Percentiles rank a stretch among this genome's conserved stretches.
Evolutionary conservation across 2,113 vertebrate species (phyloP).

Genomic region (Lichenostomus cassidix): DNA sequence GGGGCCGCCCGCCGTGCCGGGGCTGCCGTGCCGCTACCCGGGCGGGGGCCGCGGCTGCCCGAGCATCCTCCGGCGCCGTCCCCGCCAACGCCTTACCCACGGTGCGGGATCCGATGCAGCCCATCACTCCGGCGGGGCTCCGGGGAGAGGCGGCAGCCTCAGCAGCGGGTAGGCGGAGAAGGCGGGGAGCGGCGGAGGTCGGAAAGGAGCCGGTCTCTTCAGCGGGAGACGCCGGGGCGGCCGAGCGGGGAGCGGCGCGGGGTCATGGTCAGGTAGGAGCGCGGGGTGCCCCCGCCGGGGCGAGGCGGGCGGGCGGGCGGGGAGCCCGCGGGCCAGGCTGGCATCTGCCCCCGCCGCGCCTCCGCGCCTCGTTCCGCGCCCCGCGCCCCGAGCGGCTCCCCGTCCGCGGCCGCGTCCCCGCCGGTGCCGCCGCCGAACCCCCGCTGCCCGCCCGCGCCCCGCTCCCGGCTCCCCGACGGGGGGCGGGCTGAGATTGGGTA

Average conservation of each 20-base stretch:
- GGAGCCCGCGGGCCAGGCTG: too few relatives aligned
- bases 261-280: constrained; percentile 20
- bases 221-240: constrained; percentile 54
- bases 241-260: neutral
- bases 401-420: too few relatives aligned
- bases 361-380: too few relatives aligned
- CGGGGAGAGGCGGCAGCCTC: constrained; percentile 23
- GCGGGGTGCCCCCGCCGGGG: constrained; percentile 38
- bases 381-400: too few relatives aligned
- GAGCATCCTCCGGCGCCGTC: neutral
- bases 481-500: too few relatives aligned
- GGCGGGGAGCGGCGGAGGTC: neutral
- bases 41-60: neutral
- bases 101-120: constrained; percentile 81
- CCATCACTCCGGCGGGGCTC: constrained; percentile 71
- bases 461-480: too few relatives aligned
- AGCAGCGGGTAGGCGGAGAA: neutral
- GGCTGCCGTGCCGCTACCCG: neutral
- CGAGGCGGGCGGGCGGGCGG: neutral
- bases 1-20: too few relatives aligned
- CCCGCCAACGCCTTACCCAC: constrained; percentile 75
- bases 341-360: too few relatives aligned
- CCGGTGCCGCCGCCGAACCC: too few relatives aligned
- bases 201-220: neutral
- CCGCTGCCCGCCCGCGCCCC: too few relatives aligned